Base-by-base conservation (phyloP, 2,113 vertebrate genomes). In the Morphnarchus princeps region DNA sequence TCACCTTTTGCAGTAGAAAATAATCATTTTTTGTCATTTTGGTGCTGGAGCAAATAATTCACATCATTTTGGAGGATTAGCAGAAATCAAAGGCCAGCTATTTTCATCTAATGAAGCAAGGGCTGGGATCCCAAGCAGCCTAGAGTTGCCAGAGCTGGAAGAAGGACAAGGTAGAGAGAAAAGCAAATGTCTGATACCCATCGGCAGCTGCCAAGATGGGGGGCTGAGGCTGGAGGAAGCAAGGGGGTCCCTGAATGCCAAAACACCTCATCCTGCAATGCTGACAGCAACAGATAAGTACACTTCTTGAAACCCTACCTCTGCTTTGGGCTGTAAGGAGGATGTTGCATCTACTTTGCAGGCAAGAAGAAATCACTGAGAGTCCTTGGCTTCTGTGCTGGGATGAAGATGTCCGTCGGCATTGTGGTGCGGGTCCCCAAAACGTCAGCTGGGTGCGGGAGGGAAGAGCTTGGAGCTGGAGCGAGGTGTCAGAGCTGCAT, bases 301-400 rank as follows among this genome's bases (percentile, higher is more conserved):
- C 2, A 0, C 3, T 12, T 18, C 54, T 10, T 62, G 88, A n/a
- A 61, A 70, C 24, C 18, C 59, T 61, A 2, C 19, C 54, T 24
- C 28, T 29, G 62, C 57, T 42, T n/a, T 0, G 47, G 66, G 71
- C 32, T 8, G 0, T 7, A 2, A 1, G 0, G 10, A 22, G 29
- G 7, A 2, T 6, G 17, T 6, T 29, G 36, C 8, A 3, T 20
- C 24, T 40, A 7, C 25, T 59, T 25, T 2, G 18, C 34, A 24
- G 31, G 52, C 7, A 28, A 36, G 47, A 58, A 16, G 11, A 42
- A 54, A 4, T 5, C n/a, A 7, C 42, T 4, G 34, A 20, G 72
- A n/a, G 49, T 32, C 55, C 26, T 47, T 1, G 17, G 70, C 24
- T 24, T 57, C 77, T 5, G 13, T 8, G 72, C 34, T 7, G 25